phyloP scores from a whole-genome alignment of 2,113 vertebrate species.

The Indri indri region DNA sequence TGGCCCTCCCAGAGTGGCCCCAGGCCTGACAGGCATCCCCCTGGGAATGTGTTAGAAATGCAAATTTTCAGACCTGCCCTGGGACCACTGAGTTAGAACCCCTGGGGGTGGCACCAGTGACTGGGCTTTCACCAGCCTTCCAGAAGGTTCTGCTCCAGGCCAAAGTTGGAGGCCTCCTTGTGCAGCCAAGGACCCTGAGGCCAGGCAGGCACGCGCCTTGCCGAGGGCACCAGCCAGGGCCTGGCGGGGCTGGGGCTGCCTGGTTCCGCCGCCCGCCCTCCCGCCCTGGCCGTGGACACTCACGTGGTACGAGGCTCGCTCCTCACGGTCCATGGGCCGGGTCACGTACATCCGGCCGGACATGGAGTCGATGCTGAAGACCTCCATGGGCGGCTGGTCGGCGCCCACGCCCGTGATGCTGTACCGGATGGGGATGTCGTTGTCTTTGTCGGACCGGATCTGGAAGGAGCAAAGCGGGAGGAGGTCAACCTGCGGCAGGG shows the following conservation, averaged over 20 bases:
- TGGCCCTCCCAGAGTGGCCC: not conserved
- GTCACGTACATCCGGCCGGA: slow-evolving; percentile 98
- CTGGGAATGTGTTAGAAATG: rapidly evolving
- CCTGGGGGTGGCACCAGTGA: not conserved
- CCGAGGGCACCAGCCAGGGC: not conserved
- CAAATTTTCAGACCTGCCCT: rapidly evolving
- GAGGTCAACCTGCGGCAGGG: rapidly evolving
- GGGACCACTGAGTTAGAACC: not conserved
- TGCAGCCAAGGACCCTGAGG: rapidly evolving
- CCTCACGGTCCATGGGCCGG: slow-evolving; percentile 95
- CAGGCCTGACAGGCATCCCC: not conserved
- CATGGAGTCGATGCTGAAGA: slow-evolving; percentile 98
- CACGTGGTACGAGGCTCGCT: slow-evolving; percentile 96
- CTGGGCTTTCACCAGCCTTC: not conserved
- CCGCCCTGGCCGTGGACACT: slow-evolving; percentile 67
- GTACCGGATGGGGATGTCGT: slow-evolving; percentile 95
- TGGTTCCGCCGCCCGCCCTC: not conserved
- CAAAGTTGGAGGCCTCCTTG: rapidly evolving
- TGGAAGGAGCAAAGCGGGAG: slow-evolving; percentile 63
- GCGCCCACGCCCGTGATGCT: slow-evolving; percentile 96
- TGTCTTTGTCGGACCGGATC: slow-evolving; percentile 98
- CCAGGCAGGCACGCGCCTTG: not conserved
- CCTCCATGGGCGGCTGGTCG: slow-evolving; percentile 96
- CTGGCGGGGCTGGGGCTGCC: not conserved
- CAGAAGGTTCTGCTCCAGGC: rapidly evolving